Evolutionary conservation across 2,797 vertebrate genomes (phyloP).

Genomic region (Ctenopoma kingsleyae): DNA sequence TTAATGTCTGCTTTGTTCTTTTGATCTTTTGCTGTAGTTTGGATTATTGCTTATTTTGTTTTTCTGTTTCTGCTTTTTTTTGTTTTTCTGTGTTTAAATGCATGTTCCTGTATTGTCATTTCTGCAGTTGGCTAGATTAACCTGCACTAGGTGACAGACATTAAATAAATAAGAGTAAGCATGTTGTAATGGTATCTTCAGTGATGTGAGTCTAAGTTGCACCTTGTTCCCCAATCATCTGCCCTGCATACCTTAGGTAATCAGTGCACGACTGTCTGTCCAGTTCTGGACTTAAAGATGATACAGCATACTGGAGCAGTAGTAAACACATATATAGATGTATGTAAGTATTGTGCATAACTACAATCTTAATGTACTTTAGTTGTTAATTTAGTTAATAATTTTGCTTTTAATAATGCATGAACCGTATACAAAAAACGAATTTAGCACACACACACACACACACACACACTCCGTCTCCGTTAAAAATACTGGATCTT

Average conservation of each 20-base stretch:
- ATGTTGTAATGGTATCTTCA: not conserved
- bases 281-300: not conserved
- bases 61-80: conserved; percentile 1
- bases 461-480: no score
- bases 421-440: no score
- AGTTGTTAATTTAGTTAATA: no score
- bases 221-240: not conserved
- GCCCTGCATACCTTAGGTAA: not conserved
- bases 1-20: not conserved
- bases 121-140: not conserved
- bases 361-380: not conserved
- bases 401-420: no score
- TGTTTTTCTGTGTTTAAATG: not conserved
- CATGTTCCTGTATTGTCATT: not conserved
- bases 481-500: no score
- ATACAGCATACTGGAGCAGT: no score
- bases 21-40: not conserved
- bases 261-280: not conserved
- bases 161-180: not conserved
- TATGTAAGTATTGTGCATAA: not conserved
- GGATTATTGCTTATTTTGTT: not conserved
- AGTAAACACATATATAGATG: not conserved
- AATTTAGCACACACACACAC: no score
- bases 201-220: not conserved
- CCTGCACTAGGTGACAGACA: not conserved